Conservation (phyloP, 2,113 vertebrate genomes). For the Thalassarche chlororhynchos region DNA sequence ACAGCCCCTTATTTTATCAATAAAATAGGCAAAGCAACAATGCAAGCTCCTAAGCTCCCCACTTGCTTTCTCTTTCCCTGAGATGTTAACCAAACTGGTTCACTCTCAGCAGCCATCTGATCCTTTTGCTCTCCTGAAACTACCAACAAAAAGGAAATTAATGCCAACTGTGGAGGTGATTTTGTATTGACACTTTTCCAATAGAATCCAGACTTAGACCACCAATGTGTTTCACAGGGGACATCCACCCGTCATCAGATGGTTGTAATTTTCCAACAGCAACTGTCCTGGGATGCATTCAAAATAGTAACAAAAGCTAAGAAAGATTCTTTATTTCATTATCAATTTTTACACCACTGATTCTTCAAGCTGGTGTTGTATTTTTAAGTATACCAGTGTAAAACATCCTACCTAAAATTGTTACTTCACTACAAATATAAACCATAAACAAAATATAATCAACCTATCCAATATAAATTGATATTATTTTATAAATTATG, state of each 20-base stretch:
- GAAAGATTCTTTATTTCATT: not conserved
- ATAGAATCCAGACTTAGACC: slow-evolving; percentile 2
- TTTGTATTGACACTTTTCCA: slow-evolving; percentile 11
- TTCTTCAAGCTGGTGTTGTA: not conserved
- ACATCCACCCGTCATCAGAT: not conserved
- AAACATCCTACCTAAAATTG: not conserved
- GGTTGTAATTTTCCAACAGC: not conserved
- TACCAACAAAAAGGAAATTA: slow-evolving; percentile 11
- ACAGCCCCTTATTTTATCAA: not conserved
- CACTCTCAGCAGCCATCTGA: not conserved
- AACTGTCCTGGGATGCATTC: not conserved
- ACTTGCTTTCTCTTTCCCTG: not conserved
- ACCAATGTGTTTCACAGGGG: not conserved
- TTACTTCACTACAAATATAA: not conserved
- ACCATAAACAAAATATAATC: not conserved
- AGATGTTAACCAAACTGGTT: not conserved
- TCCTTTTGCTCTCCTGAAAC: not conserved
- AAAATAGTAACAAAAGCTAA: not conserved
- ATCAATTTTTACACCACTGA: not conserved
- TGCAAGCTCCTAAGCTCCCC: not conserved
- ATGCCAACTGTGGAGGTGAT: not conserved
- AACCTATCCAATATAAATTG: not conserved
- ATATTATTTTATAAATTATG: not conserved
- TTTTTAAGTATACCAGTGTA: not conserved
- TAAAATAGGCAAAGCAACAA: not conserved